Evolutionary conservation across 2,888 invertebrate genomes (phyloP).

Genomic region (Stenodema calcarata): DNA sequence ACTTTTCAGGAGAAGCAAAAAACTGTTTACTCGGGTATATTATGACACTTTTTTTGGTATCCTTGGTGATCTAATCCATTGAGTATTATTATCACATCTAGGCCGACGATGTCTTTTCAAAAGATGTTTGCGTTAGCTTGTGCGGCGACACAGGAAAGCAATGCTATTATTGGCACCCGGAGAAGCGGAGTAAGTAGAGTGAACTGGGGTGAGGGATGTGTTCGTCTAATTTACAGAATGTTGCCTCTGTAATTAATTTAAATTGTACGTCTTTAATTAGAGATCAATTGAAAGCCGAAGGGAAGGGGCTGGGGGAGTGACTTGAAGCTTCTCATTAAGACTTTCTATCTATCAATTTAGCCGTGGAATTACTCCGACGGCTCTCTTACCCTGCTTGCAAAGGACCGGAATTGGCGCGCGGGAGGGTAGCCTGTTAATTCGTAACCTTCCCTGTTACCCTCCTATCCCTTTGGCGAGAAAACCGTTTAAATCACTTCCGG

Average conservation of each 20-base stretch:
- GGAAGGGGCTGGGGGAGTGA: neutral
- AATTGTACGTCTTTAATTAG: constrained; percentile 45
- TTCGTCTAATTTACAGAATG: constrained; percentile 47
- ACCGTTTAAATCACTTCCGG: constrained; percentile 20
- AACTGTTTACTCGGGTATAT: too few relatives aligned
- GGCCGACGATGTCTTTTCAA: too few relatives aligned
- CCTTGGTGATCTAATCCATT: too few relatives aligned
- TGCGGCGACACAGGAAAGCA: neutral
- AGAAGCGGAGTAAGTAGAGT: neutral
- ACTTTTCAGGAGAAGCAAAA: too few relatives aligned
- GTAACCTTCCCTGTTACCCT: neutral
- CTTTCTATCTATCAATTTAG: constrained; percentile 48
- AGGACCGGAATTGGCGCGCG: neutral
- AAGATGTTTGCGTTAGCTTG: neutral
- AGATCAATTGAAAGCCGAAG: constrained; percentile 36
- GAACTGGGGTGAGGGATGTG: constrained; percentile 14
- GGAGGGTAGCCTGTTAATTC: neutral
- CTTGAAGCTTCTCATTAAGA: constrained; percentile 45
- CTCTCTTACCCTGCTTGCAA: neutral
- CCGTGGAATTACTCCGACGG: constrained; percentile 16
- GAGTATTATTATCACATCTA: too few relatives aligned
- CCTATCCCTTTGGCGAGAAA: neutral
- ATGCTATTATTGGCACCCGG: neutral
- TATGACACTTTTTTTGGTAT: too few relatives aligned
- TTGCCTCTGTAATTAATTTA: constrained; percentile 46